Percentiles rank a stretch among this genome's conserved stretches.
These are phyloP conservation scores for Indicator indicator DNA, from an alignment of 2,113 vertebrate genomes.

Conservation along the genomic window DNA sequence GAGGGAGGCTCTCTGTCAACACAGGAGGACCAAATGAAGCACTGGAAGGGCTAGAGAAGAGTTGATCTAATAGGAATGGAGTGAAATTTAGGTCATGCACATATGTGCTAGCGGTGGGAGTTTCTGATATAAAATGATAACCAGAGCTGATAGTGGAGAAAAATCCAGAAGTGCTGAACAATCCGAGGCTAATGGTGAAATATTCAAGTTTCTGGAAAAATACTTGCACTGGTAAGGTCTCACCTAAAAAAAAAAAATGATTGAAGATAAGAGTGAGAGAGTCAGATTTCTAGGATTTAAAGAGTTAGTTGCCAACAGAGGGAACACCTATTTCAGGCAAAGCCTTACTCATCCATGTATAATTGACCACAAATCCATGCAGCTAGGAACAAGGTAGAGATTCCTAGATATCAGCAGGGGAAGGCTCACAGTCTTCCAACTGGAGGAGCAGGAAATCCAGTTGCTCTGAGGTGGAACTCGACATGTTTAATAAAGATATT, in stretches of 20 bases:
- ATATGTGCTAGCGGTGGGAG: not conserved
- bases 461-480: not conserved
- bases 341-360: not conserved
- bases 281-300: not conserved
- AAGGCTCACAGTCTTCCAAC: not conserved
- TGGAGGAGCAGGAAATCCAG: not conserved
- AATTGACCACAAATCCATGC: not conserved
- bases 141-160: not conserved
- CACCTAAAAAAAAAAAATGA: not conserved
- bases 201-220: not conserved
- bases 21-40: not conserved
- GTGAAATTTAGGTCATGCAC: constrained; percentile 29
- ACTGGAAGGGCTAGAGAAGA: constrained; percentile 23
- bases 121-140: constrained; percentile 22
- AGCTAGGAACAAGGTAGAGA: not conserved
- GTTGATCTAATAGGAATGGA: constrained; percentile 1
- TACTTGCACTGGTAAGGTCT: not conserved
- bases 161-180: not conserved
- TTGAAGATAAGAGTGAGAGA: not conserved
- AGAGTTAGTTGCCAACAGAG: not conserved
- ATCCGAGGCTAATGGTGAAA: not conserved
- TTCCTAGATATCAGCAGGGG: not conserved
- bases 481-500: not conserved
- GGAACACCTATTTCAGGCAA: not conserved
- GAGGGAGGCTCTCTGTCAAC: not conserved